Conservation (phyloP, 1,140 invertebrate species). For the Branchinecta lynchi region DNA sequence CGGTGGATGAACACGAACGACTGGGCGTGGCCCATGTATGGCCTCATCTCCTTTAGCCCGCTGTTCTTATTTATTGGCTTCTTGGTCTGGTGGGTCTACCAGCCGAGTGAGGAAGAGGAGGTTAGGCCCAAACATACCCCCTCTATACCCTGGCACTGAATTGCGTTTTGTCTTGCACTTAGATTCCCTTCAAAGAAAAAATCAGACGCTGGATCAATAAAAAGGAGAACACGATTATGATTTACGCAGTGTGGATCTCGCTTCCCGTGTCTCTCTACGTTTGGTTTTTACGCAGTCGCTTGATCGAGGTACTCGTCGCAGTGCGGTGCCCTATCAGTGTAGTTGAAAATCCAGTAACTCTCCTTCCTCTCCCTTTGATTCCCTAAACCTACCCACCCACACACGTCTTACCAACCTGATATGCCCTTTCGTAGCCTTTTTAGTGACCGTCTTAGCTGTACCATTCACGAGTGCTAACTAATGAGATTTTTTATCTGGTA, state of each 20-base stretch:
- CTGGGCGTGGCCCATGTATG: constrained; percentile 18
- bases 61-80: constrained; percentile 15
- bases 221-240: constrained; percentile 55
- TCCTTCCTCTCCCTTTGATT: constrained; percentile 25
- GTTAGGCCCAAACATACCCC: background rate
- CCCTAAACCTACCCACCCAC: constrained; percentile 29
- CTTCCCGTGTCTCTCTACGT: constrained; percentile 53
- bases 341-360: background rate
- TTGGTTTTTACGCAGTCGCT: constrained; percentile 45
- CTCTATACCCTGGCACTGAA: background rate
- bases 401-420: constrained; percentile 22
- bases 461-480: too few relatives aligned
- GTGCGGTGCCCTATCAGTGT: background rate
- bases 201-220: constrained; percentile 20
- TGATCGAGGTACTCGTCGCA: constrained; percentile 42
- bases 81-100: constrained; percentile 17
- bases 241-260: constrained; percentile 56
- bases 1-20: constrained; percentile 18
- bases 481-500: too few relatives aligned
- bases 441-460: too few relatives aligned
- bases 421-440: too few relatives aligned
- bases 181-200: background rate
- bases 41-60: constrained; percentile 14
- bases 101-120: constrained; percentile 8
- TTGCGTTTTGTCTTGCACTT: background rate